These are phyloP conservation scores for Perizoma flavofasciatum DNA, from an alignment of 2,888 invertebrate species.

Conservation along the genomic window DNA sequence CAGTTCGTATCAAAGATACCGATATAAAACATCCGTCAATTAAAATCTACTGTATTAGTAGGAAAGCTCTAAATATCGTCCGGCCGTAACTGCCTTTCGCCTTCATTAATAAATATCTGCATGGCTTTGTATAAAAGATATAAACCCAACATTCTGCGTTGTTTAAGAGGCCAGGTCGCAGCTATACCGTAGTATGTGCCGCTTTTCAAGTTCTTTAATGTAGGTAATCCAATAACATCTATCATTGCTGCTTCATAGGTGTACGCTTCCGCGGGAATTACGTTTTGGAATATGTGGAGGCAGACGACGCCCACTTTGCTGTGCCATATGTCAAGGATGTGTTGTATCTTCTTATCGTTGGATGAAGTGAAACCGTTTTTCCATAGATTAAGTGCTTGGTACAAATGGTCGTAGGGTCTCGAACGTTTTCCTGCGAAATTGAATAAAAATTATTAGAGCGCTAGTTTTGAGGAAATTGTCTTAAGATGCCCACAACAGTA, in stretches of 20 bases:
- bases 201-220: conserved; percentile 86
- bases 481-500: too few species aligned
- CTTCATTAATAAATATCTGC: conserved; percentile 93
- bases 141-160: conserved; percentile 89
- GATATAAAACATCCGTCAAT: too few species aligned
- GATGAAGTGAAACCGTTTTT: conserved; percentile 73
- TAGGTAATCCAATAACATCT: conserved; percentile 87
- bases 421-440: conserved; percentile 85
- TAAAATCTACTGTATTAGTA: too few species aligned
- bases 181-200: conserved; percentile 94
- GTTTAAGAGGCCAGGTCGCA: conserved; percentile 88
- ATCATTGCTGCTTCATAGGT: conserved; percentile 98
- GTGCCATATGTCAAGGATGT: conserved; percentile 95
- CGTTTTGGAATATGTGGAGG: conserved; percentile 95
- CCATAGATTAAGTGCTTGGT: conserved; percentile 91
- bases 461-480: too few species aligned
- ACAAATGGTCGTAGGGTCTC: conserved; percentile 95
- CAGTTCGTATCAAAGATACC: too few species aligned
- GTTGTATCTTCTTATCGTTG: conserved; percentile 86
- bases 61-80: conserved; percentile 76
- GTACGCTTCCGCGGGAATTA: conserved; percentile 95
- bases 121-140: conserved; percentile 92
- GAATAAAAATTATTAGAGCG: too few species aligned
- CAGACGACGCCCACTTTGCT: conserved; percentile 93
- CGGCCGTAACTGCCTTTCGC: conserved; percentile 93